Conservation (phyloP, 2,113 vertebrate species). For the Sylvietta virens region DNA sequence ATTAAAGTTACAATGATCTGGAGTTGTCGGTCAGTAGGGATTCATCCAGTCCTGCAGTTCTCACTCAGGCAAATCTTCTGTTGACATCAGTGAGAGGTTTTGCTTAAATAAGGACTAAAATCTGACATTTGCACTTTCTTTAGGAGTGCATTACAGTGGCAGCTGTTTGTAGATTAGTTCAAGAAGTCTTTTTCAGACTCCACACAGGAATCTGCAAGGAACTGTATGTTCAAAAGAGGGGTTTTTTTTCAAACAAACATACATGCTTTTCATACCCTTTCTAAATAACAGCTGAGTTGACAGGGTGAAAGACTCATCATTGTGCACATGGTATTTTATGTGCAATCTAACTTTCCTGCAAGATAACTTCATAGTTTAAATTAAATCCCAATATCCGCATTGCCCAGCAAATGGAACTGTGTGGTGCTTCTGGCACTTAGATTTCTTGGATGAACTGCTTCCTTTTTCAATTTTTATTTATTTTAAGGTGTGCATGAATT, state of each 20-base stretch:
- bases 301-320: slow-evolving; percentile 56
- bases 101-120: slow-evolving; percentile 11
- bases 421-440: neutral
- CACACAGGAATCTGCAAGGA: slow-evolving; percentile 24
- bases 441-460: neutral
- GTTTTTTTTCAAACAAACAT: slow-evolving; percentile 11
- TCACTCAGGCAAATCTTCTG: neutral
- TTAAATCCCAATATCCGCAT: neutral
- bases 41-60: neutral
- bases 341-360: slow-evolving; percentile 25
- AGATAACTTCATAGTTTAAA: slow-evolving; percentile 12
- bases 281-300: slow-evolving; percentile 64
- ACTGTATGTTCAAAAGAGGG: slow-evolving; percentile 52
- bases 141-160: slow-evolving; percentile 22
- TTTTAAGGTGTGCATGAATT: neutral
- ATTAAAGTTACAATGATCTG: neutral
- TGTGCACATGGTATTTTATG: slow-evolving; percentile 48
- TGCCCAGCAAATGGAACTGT: slow-evolving; percentile 13
- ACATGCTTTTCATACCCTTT: slow-evolving; percentile 56
- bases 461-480: neutral
- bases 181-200: slow-evolving; percentile 33
- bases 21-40: neutral
- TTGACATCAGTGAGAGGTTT: neutral
- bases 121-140: slow-evolving; percentile 41
- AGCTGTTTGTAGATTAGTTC: slow-evolving; percentile 59